Conservation (phyloP, 1,140 invertebrate genomes). For the Tribolium castaneum region DNA sequence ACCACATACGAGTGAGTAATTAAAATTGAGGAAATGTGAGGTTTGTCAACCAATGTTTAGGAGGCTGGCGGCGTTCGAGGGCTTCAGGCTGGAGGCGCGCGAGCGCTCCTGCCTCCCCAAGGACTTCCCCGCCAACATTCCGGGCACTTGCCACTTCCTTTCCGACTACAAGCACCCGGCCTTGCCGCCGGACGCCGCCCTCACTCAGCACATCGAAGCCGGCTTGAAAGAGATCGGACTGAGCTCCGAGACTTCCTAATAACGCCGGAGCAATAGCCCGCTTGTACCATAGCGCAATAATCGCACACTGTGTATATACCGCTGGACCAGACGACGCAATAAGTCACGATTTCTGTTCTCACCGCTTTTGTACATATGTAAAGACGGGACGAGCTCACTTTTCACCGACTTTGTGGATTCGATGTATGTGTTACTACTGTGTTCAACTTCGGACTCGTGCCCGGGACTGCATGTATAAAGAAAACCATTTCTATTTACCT, state of each 20-base stretch:
- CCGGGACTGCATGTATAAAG: slow-evolving; percentile 5
- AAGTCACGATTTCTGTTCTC: not conserved
- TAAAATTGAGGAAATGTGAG: not conserved
- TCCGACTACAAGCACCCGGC: slow-evolving; percentile 81
- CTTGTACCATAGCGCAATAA: slow-evolving; percentile 41
- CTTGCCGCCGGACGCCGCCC: slow-evolving; percentile 68
- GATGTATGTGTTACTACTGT: slow-evolving; percentile 16
- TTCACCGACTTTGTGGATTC: not conserved
- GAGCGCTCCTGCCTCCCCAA: slow-evolving; percentile 83
- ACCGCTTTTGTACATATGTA: slow-evolving; percentile 9
- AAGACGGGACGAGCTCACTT: not conserved
- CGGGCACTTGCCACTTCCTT: slow-evolving; percentile 89
- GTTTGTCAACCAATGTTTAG: slow-evolving; percentile 64
- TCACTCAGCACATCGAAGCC: slow-evolving; percentile 76
- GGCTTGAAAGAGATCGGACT: slow-evolving; percentile 59
- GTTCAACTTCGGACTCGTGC: slow-evolving; percentile 11
- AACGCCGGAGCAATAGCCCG: slow-evolving; percentile 39
- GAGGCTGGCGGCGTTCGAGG: slow-evolving; percentile 77
- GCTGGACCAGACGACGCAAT: slow-evolving; percentile 9
- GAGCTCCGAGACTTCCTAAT: slow-evolving; percentile 45
- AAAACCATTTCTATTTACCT: slow-evolving; percentile 20
- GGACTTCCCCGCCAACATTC: slow-evolving; percentile 82
- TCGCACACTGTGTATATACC: not conserved
- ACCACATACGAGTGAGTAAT: slow-evolving; percentile 88
- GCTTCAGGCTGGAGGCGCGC: slow-evolving; percentile 83